Conservation (phyloP, 2,113 vertebrate species). For the Capreolus pygargus region DNA sequence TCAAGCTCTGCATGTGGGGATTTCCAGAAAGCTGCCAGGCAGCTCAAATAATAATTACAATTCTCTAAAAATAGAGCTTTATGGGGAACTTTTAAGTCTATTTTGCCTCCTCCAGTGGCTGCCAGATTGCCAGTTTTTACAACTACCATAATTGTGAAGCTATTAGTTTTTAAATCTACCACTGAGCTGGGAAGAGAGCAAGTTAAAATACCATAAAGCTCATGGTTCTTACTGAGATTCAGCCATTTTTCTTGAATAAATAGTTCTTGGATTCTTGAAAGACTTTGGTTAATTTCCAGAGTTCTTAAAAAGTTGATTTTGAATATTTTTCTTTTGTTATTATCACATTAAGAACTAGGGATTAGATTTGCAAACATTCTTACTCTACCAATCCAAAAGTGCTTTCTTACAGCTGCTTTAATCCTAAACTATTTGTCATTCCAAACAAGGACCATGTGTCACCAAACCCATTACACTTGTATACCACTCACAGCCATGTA, state of each 20-base stretch:
- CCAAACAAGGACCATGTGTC: not conserved
- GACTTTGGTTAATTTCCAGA: not conserved
- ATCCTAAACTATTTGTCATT: slow-evolving; percentile 22
- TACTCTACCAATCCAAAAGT: not conserved
- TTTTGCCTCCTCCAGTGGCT: not conserved
- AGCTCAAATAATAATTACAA: not conserved
- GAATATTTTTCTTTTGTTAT: not conserved
- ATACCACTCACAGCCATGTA: not conserved
- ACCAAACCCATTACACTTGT: not conserved
- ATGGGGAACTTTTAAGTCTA: not conserved
- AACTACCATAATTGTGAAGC: not conserved
- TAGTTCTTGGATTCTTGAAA: not conserved
- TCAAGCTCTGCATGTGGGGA: not conserved
- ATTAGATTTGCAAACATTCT: not conserved
- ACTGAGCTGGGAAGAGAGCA: not conserved
- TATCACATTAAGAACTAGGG: not conserved
- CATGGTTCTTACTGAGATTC: not conserved
- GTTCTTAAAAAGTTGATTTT: not conserved
- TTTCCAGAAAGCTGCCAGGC: not conserved
- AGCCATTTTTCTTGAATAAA: not conserved
- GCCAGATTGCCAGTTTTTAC: not conserved
- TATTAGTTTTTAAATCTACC: not conserved
- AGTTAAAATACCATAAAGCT: not conserved
- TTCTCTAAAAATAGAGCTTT: not conserved
- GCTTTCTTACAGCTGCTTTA: not conserved